phyloP scores from a whole-genome alignment of 2,888 invertebrate genomes.

The Sarcophaga carnaria region DNA sequence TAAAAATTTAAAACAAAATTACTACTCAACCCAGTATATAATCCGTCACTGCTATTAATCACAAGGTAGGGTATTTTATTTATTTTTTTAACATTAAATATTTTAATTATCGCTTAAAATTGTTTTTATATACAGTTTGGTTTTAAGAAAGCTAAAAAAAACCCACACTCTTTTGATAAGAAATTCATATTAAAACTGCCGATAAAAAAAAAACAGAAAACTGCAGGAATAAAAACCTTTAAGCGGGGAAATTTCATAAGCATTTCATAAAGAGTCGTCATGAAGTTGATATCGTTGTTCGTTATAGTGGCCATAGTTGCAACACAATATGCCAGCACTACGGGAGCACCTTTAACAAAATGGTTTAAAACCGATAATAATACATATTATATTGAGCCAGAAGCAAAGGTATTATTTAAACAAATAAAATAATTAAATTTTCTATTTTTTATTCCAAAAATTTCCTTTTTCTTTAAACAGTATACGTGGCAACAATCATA shows the following conservation, averaged over 20 bases:
- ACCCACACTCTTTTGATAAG: constrained; percentile 55
- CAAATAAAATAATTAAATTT: not conserved
- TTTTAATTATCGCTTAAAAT: constrained; percentile 23
- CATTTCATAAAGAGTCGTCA: constrained; percentile 42
- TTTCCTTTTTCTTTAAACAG: constrained; percentile 7
- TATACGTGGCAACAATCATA: constrained; percentile 57
- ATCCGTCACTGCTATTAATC: too few relatives aligned
- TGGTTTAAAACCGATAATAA: constrained; percentile 65
- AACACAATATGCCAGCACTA: not conserved
- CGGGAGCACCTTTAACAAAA: constrained; percentile 57
- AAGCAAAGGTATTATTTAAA: constrained; percentile 37
- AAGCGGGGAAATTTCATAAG: not conserved
- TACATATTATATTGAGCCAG: constrained; percentile 58
- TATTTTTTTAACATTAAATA: not conserved
- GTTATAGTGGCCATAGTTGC: constrained; percentile 15
- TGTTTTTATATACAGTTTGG: not conserved
- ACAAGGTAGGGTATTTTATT: not conserved
- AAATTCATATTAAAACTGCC: not conserved
- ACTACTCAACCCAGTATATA: too few relatives aligned
- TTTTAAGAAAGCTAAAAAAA: not conserved
- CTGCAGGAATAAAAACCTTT: not conserved
- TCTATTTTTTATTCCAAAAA: not conserved
- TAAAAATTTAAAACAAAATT: too few relatives aligned
- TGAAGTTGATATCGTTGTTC: constrained; percentile 46
- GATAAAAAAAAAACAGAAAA: not conserved